phyloP scores from a whole-genome alignment of 2,888 invertebrate genomes.

The Smittia sp. region DNA sequence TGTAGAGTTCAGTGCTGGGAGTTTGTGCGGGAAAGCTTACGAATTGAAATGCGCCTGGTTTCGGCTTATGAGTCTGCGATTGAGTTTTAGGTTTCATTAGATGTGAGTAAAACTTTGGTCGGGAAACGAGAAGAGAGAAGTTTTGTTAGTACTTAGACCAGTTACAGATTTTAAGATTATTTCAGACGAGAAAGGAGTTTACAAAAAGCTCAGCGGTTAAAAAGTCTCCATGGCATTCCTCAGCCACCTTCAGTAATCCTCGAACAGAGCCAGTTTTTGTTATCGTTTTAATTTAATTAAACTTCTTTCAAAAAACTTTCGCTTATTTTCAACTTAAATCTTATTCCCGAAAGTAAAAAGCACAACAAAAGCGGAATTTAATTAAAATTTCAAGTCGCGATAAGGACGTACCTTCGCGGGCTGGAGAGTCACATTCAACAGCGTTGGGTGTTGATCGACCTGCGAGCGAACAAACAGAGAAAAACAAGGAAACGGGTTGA shows the following conservation, averaged over 20 bases:
- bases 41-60: conserved; percentile 26
- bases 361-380: background rate
- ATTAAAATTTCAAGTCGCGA: conserved; percentile 1
- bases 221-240: too few relatives aligned
- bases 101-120: background rate
- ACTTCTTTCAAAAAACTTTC: background rate
- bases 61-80: conserved; percentile 25
- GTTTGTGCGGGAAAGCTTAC: conserved; percentile 12
- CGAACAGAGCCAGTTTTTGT: background rate
- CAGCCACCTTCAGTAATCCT: background rate
- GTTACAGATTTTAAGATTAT: too few relatives aligned
- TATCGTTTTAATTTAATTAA: background rate
- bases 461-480: background rate
- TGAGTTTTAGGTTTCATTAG: conserved; percentile 33
- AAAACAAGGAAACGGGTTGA: background rate
- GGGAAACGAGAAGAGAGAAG: background rate
- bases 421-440: conserved; percentile 77
- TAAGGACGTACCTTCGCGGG: conserved; percentile 67
- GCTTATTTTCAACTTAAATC: conserved; percentile 11
- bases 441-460: conserved; percentile 77
- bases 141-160: conserved; percentile 14
- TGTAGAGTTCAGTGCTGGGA: background rate
- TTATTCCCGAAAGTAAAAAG: background rate
- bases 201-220: background rate
- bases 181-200: too few relatives aligned